Percentiles rank a stretch among this genome's conserved stretches.
Evolutionary conservation across 2,113 vertebrate species (phyloP).

Genomic region (Xiphophorus maculatus): DNA sequence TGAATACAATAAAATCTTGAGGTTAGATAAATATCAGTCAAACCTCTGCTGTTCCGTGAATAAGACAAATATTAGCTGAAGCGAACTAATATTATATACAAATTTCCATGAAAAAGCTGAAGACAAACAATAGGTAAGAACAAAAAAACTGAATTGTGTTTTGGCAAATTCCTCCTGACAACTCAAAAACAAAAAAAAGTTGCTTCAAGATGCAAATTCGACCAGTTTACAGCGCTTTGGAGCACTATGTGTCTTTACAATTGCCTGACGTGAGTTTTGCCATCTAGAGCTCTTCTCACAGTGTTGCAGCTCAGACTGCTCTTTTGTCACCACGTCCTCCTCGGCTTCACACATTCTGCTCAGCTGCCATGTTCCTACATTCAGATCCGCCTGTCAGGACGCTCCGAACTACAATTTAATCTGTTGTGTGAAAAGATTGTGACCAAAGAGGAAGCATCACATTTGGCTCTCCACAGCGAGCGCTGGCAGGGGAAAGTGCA

Average conservation of each 20-base stretch:
- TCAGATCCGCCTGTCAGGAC: slow-evolving; percentile 6
- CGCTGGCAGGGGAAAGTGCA: background rate
- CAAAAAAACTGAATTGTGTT: background rate
- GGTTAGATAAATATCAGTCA: too few species aligned
- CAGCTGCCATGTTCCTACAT: slow-evolving; percentile 4
- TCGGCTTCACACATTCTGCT: slow-evolving; percentile 20
- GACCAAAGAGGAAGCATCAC: background rate
- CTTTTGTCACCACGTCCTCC: slow-evolving; percentile 21
- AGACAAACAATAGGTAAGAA: too few species aligned
- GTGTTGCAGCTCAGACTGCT: slow-evolving; percentile 27
- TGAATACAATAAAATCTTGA: too few species aligned
- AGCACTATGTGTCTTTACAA: background rate
- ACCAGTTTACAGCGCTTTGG: background rate
- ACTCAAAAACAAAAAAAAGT: background rate
- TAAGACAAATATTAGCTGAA: too few species aligned
- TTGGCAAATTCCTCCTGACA: background rate
- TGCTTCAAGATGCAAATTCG: background rate
- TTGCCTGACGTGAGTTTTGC: background rate
- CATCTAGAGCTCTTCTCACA: background rate
- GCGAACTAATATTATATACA: background rate
- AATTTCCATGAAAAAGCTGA: too few species aligned
- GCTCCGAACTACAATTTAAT: background rate
- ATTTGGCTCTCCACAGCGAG: background rate
- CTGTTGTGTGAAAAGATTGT: background rate
- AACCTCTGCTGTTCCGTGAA: too few species aligned